Percentiles rank a stretch among this genome's conserved stretches.
These are phyloP conservation scores for Choloepus hoffmanni DNA, from an alignment of 2,113 vertebrate species.

Conservation along the genomic window DNA sequence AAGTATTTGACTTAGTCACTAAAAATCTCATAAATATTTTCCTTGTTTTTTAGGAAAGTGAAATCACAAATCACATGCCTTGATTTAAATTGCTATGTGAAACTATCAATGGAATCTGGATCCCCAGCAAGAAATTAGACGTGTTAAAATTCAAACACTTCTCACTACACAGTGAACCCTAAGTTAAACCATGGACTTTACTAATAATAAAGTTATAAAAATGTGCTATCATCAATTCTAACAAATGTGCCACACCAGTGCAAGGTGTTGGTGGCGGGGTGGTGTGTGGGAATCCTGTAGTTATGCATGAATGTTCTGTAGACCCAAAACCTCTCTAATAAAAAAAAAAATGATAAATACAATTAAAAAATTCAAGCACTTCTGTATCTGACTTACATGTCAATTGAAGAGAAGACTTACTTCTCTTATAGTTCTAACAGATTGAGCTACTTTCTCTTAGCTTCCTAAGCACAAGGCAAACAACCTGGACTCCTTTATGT, in stretches of 20 bases:
- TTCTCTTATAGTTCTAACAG: not conserved
- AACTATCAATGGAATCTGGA: not conserved
- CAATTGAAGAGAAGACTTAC: not conserved
- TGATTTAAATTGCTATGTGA: constrained; percentile 40
- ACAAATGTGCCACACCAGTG: no score
- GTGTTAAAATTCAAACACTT: constrained; percentile 37
- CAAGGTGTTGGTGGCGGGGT: no score
- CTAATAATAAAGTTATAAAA: no score
- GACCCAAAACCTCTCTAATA: no score
- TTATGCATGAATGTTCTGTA: no score
- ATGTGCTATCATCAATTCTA: no score
- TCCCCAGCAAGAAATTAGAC: not conserved
- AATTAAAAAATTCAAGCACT: constrained; percentile 1
- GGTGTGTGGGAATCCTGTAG: no score
- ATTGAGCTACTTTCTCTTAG: not conserved
- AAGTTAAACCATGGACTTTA: no score
- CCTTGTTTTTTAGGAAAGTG: constrained; percentile 24
- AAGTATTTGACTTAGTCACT: not conserved
- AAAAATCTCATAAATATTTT: constrained; percentile 5
- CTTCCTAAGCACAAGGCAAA: not conserved
- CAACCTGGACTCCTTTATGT: not conserved
- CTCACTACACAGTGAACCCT: not conserved
- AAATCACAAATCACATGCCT: not conserved
- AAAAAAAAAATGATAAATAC: no score
- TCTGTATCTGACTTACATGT: not conserved